A percentile compares a stretch with the other conserved stretches of the same genome.
Evolutionary conservation across 2,113 vertebrate species (phyloP).

Genomic region (Corythornis madagascariensis): DNA sequence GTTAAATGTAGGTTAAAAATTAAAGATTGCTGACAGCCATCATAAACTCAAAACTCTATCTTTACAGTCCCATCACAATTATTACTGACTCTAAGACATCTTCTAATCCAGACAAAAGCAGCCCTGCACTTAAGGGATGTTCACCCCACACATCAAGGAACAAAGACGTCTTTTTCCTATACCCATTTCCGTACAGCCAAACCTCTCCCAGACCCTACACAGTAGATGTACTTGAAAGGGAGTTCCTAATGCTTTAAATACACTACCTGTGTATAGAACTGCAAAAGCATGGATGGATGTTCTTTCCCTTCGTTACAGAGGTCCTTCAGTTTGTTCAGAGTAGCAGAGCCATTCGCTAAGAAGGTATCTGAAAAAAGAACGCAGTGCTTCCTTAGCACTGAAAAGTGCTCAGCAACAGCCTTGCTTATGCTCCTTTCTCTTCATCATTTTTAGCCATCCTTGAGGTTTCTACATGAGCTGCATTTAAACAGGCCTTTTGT

Average conservation of each 20-base stretch:
- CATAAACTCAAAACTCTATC: accelerated
- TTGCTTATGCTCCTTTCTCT: not conserved
- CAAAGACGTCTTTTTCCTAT: accelerated
- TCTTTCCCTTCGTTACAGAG: constrained; percentile 84
- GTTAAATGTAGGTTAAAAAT: not conserved
- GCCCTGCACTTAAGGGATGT: no score
- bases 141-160: accelerated
- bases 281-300: constrained; percentile 81
- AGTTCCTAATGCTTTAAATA: not conserved
- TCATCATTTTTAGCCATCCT: not conserved
- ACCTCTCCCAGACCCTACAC: no score
- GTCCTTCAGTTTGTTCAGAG: constrained; percentile 85
- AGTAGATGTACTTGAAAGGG: not conserved
- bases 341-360: constrained; percentile 87
- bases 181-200: not conserved
- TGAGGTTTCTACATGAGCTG: accelerated
- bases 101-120: not conserved
- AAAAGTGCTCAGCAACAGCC: not conserved
- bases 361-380: constrained; percentile 81
- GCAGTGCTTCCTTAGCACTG: not conserved
- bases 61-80: not conserved
- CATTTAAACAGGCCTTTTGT: accelerated
- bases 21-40: not conserved
- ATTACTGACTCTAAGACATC: accelerated
- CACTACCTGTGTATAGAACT: constrained; percentile 92